phyloP scores from a whole-genome alignment of 1,140 invertebrate species.

The Sycophila sp. region DNA sequence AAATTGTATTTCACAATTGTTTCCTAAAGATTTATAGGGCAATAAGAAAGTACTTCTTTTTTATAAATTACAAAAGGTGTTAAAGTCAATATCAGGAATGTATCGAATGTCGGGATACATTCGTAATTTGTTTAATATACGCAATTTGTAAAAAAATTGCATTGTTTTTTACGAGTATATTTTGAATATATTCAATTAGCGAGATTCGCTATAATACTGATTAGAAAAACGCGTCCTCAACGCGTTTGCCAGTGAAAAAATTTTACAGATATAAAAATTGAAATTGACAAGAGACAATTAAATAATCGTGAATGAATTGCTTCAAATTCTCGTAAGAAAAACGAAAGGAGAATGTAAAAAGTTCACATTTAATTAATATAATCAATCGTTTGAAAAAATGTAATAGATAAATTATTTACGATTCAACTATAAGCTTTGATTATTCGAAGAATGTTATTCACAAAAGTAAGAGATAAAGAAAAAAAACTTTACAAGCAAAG shows the following conservation, averaged over 20 bases:
- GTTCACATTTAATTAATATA: too few relatives aligned
- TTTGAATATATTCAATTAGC: slow-evolving; percentile 32
- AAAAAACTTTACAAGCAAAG: too few relatives aligned
- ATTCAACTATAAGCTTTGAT: too few relatives aligned
- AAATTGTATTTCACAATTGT: too few relatives aligned
- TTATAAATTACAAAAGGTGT: background rate
- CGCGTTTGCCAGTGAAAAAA: slow-evolving; percentile 29
- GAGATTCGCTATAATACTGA: slow-evolving; percentile 38
- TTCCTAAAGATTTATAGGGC: too few relatives aligned
- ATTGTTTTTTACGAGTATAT: slow-evolving; percentile 18
- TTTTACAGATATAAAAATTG: slow-evolving; percentile 30
- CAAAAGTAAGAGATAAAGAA: too few relatives aligned
- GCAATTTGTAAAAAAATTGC: slow-evolving; percentile 11
- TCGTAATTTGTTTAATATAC: slow-evolving; percentile 14
- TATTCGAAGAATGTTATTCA: too few relatives aligned
- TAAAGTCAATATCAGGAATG: slow-evolving; percentile 6
- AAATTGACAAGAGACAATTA: slow-evolving; percentile 20
- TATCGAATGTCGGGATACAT: slow-evolving; percentile 25
- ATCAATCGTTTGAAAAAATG: too few relatives aligned
- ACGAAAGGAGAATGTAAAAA: too few relatives aligned
- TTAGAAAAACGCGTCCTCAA: slow-evolving; percentile 21
- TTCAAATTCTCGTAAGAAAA: background rate
- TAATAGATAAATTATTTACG: too few relatives aligned
- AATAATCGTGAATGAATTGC: background rate
- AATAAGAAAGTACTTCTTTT: too few relatives aligned